Percentiles rank a stretch among this genome's conserved stretches.
phyloP scores from a whole-genome alignment of 2,113 vertebrate species.

The Dasyprocta punctata region DNA sequence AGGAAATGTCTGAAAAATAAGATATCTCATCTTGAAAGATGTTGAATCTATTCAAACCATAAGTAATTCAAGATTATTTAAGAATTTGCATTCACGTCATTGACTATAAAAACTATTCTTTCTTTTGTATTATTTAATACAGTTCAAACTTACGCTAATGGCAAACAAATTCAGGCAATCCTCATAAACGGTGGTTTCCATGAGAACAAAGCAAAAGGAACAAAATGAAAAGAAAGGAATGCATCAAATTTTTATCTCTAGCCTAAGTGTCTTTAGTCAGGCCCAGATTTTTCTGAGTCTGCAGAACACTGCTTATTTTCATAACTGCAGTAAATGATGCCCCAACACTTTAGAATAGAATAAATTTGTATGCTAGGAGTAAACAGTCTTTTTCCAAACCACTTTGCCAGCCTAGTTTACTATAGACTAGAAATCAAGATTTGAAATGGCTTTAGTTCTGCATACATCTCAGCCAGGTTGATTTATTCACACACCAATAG shows the following conservation, averaged over 20 bases:
- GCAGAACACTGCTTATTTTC: background rate
- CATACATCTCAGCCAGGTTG: background rate
- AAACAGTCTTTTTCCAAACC: background rate
- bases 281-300: background rate
- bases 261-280: background rate
- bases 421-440: background rate
- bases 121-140: background rate
- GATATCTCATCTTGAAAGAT: background rate
- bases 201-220: slow-evolving; percentile 20
- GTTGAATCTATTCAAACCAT: background rate
- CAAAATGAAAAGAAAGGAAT: background rate
- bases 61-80: background rate
- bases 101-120: background rate
- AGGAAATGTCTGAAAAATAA: background rate
- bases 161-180: slow-evolving; percentile 37
- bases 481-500: background rate
- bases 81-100: background rate
- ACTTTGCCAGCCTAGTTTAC: background rate
- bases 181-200: background rate
- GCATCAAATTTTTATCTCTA: background rate
- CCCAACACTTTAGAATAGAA: background rate
- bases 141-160: background rate
- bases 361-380: background rate
- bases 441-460: background rate
- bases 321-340: background rate